Percentiles rank a stretch among this genome's conserved stretches.
Conservation (phyloP, 2,888 invertebrate genomes). For the Drosophila melanocephala region DNA sequence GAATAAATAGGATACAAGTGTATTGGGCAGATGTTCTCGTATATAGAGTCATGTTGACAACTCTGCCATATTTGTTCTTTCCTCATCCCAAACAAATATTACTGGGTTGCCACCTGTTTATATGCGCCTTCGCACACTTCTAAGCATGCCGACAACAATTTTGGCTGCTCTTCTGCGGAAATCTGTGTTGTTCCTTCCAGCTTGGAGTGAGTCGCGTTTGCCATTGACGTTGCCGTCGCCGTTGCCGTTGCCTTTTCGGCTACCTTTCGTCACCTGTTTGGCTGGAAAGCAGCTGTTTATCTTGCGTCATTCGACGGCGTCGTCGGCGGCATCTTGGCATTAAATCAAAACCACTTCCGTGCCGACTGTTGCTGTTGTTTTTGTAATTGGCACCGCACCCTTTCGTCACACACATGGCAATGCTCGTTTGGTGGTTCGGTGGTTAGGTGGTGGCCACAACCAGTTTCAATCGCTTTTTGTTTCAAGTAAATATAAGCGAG, state of each 20-base stretch:
- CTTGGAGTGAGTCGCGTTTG: neutral
- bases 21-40: neutral
- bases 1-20: neutral
- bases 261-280: conserved; percentile 72
- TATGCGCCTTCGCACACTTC: conserved; percentile 31
- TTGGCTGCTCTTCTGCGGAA: conserved; percentile 21
- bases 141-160: conserved; percentile 41
- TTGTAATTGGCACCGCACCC: conserved; percentile 51
- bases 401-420: conserved; percentile 25
- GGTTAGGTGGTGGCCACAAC: conserved; percentile 41
- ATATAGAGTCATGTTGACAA: conserved; percentile 4
- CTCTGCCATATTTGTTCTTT: conserved; percentile 1
- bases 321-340: conserved; percentile 53
- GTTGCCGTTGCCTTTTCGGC: conserved; percentile 11
- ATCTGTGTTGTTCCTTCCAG: neutral
- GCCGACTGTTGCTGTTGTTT: conserved; percentile 49
- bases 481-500: conserved; percentile 54
- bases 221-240: neutral
- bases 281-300: conserved; percentile 59
- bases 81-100: conserved; percentile 11
- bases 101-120: conserved; percentile 47
- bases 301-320: conserved; percentile 49
- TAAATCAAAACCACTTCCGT: conserved; percentile 79
- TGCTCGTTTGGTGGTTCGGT: conserved; percentile 15
- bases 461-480: conserved; percentile 46